These are phyloP conservation scores for Aepyceros melampus DNA, from an alignment of 2,113 vertebrate genomes.

Conservation along the genomic window DNA sequence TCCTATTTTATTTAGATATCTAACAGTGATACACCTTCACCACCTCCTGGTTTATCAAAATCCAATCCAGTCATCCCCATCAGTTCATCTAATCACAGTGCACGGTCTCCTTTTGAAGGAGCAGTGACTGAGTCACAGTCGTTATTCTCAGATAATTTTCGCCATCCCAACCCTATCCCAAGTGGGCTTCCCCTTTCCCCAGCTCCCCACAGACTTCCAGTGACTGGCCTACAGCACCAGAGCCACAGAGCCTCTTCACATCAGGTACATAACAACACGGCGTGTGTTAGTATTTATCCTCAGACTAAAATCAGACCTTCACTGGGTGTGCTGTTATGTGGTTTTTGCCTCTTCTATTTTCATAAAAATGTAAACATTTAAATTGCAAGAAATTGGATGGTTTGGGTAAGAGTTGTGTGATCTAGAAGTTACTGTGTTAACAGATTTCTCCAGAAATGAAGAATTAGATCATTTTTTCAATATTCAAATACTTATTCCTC, in stretches of 20 bases:
- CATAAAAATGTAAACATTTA: not conserved
- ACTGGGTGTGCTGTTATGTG: not conserved
- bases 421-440: not conserved
- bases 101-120: constrained; percentile 96
- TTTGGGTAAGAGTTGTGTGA: not conserved
- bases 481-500: not conserved
- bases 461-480: not conserved
- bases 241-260: constrained; percentile 99
- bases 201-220: constrained; percentile 91
- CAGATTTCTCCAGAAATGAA: constrained; percentile 18
- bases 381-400: not conserved
- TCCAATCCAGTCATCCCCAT: constrained; percentile 93
- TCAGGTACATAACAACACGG: constrained; percentile 84
- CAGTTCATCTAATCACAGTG: constrained; percentile 93
- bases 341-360: not conserved
- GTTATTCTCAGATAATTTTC: constrained; percentile 99
- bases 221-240: constrained; percentile 98
- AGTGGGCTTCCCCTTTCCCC: constrained; percentile 95
- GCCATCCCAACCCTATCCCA: constrained; percentile 97
- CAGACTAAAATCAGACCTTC: not conserved
- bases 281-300: rapidly evolving
- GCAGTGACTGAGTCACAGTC: constrained; percentile 98
- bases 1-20: constrained; percentile 84
- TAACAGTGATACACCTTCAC: constrained; percentile 95
- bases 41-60: constrained; percentile 96